Evolutionary conservation across 2,113 vertebrate species (phyloP), one percentile per base, ranked within the genome.

Genomic region (Percopsis transmontana): DNA sequence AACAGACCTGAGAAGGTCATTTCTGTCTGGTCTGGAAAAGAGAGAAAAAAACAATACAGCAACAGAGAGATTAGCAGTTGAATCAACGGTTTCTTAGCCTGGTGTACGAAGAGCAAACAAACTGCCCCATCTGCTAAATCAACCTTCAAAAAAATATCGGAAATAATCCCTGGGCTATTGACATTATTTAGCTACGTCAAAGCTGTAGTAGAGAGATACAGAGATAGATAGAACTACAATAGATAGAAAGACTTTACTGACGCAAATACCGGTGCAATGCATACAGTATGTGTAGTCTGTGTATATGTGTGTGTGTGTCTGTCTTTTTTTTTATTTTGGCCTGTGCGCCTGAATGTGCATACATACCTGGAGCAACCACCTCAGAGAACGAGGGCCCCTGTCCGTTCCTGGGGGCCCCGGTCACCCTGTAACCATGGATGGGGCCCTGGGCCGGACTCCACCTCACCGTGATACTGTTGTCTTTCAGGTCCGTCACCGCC

Each of bases 1-100:
- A 96, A 94, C 78, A 99, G 88, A 20, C 95, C 97, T 59, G 95
- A 95, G 66, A 99, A 95, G 0, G 95, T 99, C 16, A 97, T 88
- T 82, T 98, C 92, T 0, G 95, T 99, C 90, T 97, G 92, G 79
- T 97, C 97, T 99, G 90, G 5, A 85, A 16, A 60, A 45, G 14
- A 64, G 24, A 42, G 23, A 39, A 83, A 41, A 41, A 16, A 44
- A 68, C 4, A 13, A 13, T 19, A 57, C 5, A 19, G 14, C 24
- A 10, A 52, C 13, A 15, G 2, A 66, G 10, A 18, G 11, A 40
- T 70, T 16, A 39, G 16, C 27, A 6, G 1, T 55, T 10, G 2
- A 14, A 14, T 10, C 21, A 48, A 48, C 14, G 11, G 23, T 14
- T 23, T 21, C 20, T 53, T 12, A 53, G 20, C 11, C 9, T 20